Evolutionary conservation across 2,113 vertebrate species (phyloP).

Genomic region (Arenaria interpres): DNA sequence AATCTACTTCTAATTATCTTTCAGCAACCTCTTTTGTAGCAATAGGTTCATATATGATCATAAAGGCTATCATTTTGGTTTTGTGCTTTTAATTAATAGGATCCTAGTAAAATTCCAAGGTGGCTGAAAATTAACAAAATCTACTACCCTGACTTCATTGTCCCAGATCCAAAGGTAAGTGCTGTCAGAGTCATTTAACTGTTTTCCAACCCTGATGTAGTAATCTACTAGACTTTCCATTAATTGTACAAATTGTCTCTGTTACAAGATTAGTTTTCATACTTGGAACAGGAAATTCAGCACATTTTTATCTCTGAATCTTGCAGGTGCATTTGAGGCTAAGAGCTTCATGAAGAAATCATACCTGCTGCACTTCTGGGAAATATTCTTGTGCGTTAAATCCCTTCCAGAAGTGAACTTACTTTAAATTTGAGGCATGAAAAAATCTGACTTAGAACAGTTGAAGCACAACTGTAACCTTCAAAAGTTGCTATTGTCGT

Average conservation of each 20-base stretch:
- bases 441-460: neutral
- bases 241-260: neutral
- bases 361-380: slow-evolving; percentile 11
- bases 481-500: neutral
- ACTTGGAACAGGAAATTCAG: neutral
- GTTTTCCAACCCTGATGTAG: neutral
- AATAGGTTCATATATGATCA: neutral
- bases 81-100: slow-evolving; percentile 72
- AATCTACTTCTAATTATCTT: neutral
- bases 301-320: neutral
- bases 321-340: slow-evolving; percentile 22
- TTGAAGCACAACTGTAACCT: neutral
- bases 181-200: neutral
- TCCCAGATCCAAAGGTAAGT: slow-evolving; percentile 91
- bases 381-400: neutral
- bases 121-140: slow-evolving; percentile 98
- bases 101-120: slow-evolving; percentile 91
- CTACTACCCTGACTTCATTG: slow-evolving; percentile 97
- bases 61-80: neutral
- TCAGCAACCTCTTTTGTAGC: neutral
- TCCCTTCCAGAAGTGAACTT: slow-evolving; percentile 28
- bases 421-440: neutral
- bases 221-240: neutral
- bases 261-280: neutral
- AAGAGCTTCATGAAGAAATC: neutral